Evolutionary conservation across 2,797 vertebrate genomes (phyloP).

Genomic region (Huso huso): DNA sequence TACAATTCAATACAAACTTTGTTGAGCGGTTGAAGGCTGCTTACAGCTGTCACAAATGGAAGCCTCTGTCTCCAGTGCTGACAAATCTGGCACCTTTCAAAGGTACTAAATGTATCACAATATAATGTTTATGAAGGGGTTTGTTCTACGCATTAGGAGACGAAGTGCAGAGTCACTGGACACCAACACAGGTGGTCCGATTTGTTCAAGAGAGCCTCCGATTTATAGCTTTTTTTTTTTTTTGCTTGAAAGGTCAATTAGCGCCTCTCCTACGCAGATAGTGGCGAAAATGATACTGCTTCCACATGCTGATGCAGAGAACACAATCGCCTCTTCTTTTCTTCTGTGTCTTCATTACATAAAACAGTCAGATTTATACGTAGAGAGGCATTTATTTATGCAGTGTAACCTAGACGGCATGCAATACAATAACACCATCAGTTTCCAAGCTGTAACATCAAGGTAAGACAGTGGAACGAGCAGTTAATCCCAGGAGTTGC

Average conservation of each 20-base stretch:
- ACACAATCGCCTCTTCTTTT: slow-evolving; percentile 3
- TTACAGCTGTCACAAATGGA: too few species aligned
- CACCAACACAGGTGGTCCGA: slow-evolving; percentile 32
- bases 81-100: too few species aligned
- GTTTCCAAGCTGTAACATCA: too few species aligned
- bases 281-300: slow-evolving; percentile 26
- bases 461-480: too few species aligned
- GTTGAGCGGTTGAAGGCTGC: too few species aligned
- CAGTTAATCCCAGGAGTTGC: too few species aligned
- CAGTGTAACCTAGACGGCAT: slow-evolving; percentile 10
- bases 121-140: too few species aligned
- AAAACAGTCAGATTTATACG: slow-evolving; percentile 18
- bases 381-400: slow-evolving; percentile 5
- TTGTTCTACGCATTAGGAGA: too few species aligned
- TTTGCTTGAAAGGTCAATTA: slow-evolving; percentile 36
- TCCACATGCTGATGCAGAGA: slow-evolving; percentile 23
- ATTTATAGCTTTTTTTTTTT: slow-evolving; percentile 32
- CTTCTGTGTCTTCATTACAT: slow-evolving; percentile 26
- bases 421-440: neutral
- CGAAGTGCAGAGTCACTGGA: slow-evolving; percentile 21
- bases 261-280: slow-evolving; percentile 40
- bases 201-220: slow-evolving; percentile 29
- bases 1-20: too few species aligned
- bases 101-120: too few species aligned
- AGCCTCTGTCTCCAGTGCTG: too few species aligned